These are phyloP conservation scores for Meriones unguiculatus DNA, from an alignment of 2,113 vertebrate species.

Conservation along the genomic window DNA sequence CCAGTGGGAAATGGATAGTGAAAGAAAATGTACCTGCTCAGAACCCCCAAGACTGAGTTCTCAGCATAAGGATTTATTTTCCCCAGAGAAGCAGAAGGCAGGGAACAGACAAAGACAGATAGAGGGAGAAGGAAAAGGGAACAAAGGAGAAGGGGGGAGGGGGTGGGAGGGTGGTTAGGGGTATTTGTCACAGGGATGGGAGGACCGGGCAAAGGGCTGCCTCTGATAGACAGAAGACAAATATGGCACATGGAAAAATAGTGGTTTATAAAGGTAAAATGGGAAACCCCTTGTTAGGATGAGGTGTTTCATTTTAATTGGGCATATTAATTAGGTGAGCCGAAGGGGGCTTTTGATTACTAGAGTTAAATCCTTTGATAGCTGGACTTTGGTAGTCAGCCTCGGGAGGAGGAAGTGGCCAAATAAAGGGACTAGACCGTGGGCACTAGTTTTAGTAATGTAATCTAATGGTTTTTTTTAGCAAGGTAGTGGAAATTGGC, in stretches of 20 bases:
- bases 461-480: background rate
- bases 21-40: background rate
- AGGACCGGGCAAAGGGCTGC: background rate
- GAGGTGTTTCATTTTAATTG: background rate
- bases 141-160: background rate
- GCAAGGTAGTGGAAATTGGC: background rate
- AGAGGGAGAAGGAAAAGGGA: background rate
- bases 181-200: background rate
- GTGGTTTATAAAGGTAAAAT: background rate
- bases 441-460: background rate
- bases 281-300: background rate
- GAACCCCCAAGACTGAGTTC: background rate
- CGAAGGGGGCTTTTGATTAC: background rate
- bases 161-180: background rate
- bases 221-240: background rate
- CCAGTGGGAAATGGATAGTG: background rate
- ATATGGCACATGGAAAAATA: background rate
- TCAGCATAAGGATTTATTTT: background rate
- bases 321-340: background rate
- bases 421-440: background rate
- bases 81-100: background rate
- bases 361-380: background rate
- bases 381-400: background rate
- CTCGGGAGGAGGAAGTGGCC: background rate
- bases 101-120: background rate